Conservation (phyloP, 1,140 invertebrate genomes). For the Papilio xuthus region DNA sequence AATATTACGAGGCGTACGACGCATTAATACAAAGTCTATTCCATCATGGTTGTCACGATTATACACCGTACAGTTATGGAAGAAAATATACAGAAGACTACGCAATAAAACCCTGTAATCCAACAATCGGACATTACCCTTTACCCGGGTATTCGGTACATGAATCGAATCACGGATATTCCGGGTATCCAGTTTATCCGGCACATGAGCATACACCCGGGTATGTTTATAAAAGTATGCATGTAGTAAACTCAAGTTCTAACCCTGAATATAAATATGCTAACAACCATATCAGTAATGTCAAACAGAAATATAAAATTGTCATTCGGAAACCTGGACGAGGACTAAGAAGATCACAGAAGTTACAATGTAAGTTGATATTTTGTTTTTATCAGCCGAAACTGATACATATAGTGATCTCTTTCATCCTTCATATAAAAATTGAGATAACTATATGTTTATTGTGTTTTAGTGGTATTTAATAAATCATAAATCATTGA, state of each 20-base stretch:
- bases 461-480: too few species aligned
- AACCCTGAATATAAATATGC: conserved; percentile 57
- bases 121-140: conserved; percentile 36
- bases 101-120: conserved; percentile 49
- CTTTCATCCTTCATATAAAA: too few species aligned
- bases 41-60: conserved; percentile 44
- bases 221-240: conserved; percentile 38
- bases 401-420: too few species aligned
- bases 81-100: conserved; percentile 48
- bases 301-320: conserved; percentile 63
- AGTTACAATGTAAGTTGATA: conserved; percentile 50
- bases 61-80: conserved; percentile 44
- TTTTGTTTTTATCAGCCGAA: not conserved
- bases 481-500: too few species aligned
- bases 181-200: conserved; percentile 28
- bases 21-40: conserved; percentile 62
- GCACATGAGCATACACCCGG: conserved; percentile 22
- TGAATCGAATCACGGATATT: conserved; percentile 20
- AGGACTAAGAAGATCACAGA: conserved; percentile 53
- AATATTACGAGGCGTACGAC: conserved; percentile 72
- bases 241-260: conserved; percentile 39
- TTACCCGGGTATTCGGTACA: not conserved
- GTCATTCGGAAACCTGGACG: conserved; percentile 58
- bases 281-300: conserved; percentile 56
- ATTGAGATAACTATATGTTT: too few species aligned